These are phyloP conservation scores for Aphodius granarius DNA, from an alignment of 2,888 invertebrate genomes.

Conservation along the genomic window DNA sequence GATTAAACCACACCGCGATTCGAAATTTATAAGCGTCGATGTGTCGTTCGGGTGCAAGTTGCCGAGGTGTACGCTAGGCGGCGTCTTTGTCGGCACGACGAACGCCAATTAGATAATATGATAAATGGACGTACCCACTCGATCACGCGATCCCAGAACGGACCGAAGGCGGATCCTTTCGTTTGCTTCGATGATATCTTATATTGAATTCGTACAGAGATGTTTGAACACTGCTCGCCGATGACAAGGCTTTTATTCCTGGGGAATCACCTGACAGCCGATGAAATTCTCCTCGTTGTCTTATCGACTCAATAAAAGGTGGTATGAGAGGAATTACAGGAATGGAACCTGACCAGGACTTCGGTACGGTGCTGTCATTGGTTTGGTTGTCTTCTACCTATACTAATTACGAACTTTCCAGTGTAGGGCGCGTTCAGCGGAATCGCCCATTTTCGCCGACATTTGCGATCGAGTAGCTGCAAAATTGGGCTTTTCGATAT, in stretches of 20 bases:
- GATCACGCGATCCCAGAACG: conserved; percentile 44
- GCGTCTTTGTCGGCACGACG: conserved; percentile 56
- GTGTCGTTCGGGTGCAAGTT: conserved; percentile 54
- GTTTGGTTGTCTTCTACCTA: too few species aligned
- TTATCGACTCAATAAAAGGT: background rate
- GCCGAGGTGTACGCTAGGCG: conserved; percentile 53
- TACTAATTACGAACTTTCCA: too few species aligned
- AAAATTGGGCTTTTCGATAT: too few species aligned
- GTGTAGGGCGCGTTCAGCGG: too few species aligned
- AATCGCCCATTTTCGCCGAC: too few species aligned
- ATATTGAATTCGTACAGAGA: background rate
- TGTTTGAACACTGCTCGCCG: background rate
- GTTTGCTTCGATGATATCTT: conserved; percentile 8
- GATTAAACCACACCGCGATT: background rate
- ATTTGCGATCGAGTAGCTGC: too few species aligned
- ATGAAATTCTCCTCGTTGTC: background rate
- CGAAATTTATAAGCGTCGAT: conserved; percentile 26
- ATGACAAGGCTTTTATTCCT: background rate
- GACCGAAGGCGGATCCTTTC: too few species aligned
- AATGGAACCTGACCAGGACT: too few species aligned
- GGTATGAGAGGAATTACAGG: background rate
- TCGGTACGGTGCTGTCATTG: too few species aligned
- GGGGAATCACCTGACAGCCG: background rate
- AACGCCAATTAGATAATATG: conserved; percentile 53
- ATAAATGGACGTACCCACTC: conserved; percentile 41